These are phyloP conservation scores for Hucho hucho DNA, from an alignment of 2,113 vertebrate species.

Conservation along the genomic window DNA sequence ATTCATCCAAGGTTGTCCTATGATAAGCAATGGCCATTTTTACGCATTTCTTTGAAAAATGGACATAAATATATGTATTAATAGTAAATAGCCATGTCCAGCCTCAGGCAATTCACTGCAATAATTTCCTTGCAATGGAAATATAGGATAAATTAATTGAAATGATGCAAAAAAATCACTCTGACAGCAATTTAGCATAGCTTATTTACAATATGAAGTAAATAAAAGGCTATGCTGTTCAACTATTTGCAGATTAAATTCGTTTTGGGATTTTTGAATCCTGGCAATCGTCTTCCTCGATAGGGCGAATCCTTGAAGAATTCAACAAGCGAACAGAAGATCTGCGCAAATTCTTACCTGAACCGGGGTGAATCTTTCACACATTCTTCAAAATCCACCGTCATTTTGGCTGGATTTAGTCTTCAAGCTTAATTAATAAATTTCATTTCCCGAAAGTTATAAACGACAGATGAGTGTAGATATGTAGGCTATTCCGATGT, in stretches of 20 bases:
- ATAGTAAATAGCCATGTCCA: no score
- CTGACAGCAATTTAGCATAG: neutral
- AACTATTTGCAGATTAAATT: neutral
- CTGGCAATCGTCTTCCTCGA: neutral
- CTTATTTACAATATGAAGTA: neutral
- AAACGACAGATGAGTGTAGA: constrained; percentile 1
- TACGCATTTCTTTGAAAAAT: neutral
- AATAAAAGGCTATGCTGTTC: neutral
- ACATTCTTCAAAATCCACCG: constrained; percentile 83
- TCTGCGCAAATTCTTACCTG: constrained; percentile 59
- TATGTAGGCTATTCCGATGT: constrained; percentile 37
- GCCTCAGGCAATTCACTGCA: neutral
- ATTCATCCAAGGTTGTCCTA: neutral
- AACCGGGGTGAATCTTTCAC: constrained; percentile 79
- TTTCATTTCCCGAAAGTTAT: constrained; percentile 61
- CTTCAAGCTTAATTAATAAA: constrained; percentile 53
- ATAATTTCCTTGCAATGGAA: neutral
- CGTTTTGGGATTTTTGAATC: neutral
- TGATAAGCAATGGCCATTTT: neutral
- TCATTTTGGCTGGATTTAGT: constrained; percentile 65
- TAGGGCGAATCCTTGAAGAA: constrained; percentile 5
- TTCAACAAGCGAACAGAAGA: constrained; percentile 21
- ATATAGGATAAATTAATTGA: neutral
- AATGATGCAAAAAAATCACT: neutral
- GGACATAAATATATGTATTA: neutral